Conservation (phyloP, 2,113 vertebrate genomes). For the Cichladusa arquata region DNA sequence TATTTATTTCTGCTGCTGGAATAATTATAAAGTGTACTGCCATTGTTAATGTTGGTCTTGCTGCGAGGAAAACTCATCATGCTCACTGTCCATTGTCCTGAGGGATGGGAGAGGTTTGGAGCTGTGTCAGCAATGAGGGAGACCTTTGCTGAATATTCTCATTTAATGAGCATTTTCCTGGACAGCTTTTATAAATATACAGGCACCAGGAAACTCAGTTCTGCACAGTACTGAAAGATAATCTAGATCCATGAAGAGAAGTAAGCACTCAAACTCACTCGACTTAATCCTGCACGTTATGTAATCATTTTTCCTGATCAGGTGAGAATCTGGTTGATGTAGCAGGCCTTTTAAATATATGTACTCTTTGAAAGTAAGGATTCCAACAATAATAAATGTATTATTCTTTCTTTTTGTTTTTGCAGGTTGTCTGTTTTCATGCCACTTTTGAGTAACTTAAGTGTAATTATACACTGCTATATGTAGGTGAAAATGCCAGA, state of each 20-base stretch:
- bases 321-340: not conserved
- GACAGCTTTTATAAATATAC: not conserved
- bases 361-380: not conserved
- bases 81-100: not conserved
- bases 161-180: not conserved
- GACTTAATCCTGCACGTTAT: not conserved
- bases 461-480: not conserved
- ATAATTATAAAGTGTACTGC: not conserved
- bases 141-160: not conserved
- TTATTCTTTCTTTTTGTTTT: not conserved
- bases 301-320: not conserved
- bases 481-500: not conserved
- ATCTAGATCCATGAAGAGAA: not conserved
- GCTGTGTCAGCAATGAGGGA: not conserved
- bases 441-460: not conserved
- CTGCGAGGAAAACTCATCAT: not conserved
- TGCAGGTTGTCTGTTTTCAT: not conserved
- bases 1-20: slow-evolving; percentile 19
- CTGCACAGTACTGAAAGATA: not conserved
- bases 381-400: not conserved
- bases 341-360: not conserved
- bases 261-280: not conserved
- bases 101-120: not conserved
- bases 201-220: not conserved
- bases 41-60: not conserved